These are phyloP conservation scores for Pharmacophagus antenor DNA, from an alignment of 2,888 invertebrate species.

Conservation along the genomic window DNA sequence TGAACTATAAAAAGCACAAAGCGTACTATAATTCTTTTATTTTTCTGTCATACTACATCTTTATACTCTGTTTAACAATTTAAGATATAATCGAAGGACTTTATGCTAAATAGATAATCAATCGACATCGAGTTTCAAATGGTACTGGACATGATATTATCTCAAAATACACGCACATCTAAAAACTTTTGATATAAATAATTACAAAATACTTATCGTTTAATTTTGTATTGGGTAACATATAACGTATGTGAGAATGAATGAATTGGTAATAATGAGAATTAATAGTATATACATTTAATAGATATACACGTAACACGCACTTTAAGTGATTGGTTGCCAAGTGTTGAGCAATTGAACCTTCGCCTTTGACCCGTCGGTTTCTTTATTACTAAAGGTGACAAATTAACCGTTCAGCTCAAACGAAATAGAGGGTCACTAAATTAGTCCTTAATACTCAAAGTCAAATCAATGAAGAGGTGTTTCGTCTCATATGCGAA, in stretches of 20 bases:
- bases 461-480: neutral
- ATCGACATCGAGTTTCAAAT: too few species aligned
- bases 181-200: too few species aligned
- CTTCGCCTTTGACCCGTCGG: neutral
- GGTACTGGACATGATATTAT: too few species aligned
- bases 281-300: neutral
- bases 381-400: neutral
- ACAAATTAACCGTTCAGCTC: neutral
- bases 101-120: too few species aligned
- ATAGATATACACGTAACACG: too few species aligned
- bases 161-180: too few species aligned
- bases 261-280: neutral
- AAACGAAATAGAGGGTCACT: neutral
- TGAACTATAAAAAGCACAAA: neutral
- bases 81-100: too few species aligned
- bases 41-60: neutral
- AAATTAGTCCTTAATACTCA: neutral
- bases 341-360: neutral
- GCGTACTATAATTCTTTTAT: neutral
- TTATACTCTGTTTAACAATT: too few species aligned
- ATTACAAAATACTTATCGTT: too few species aligned
- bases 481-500: too few species aligned
- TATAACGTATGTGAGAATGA: too few species aligned
- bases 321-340: neutral
- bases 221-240: too few species aligned